A percentile compares a stretch with the other conserved stretches of the same genome.
These are phyloP conservation scores for Horisme vitalbata DNA, from an alignment of 2,888 invertebrate genomes.

Conservation along the genomic window DNA sequence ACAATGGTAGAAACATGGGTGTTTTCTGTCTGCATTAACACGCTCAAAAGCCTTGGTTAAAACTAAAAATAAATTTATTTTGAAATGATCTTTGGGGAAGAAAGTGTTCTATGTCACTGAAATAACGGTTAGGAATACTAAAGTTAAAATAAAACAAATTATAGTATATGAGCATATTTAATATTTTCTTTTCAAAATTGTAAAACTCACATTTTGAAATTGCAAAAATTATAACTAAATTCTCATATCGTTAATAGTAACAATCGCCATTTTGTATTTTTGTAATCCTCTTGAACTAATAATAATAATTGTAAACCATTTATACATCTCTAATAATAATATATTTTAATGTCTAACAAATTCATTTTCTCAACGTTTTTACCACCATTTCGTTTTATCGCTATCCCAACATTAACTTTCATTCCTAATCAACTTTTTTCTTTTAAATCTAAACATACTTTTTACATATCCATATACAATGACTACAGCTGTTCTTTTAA, in stretches of 20 bases:
- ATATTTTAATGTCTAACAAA: slow-evolving; percentile 82
- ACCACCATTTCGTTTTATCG: slow-evolving; percentile 67
- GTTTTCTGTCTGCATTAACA: too few relatives aligned
- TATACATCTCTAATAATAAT: slow-evolving; percentile 82
- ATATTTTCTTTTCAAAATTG: slow-evolving; percentile 83
- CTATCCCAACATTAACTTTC: slow-evolving; percentile 75
- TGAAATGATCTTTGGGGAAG: too few relatives aligned
- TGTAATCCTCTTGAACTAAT: slow-evolving; percentile 77
- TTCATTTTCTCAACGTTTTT: slow-evolving; percentile 77
- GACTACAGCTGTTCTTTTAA: slow-evolving; percentile 58
- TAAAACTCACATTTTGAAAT: slow-evolving; percentile 83
- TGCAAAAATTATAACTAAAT: slow-evolving; percentile 82
- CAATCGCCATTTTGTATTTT: slow-evolving; percentile 78
- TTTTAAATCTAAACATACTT: slow-evolving; percentile 76
- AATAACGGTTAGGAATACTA: slow-evolving; percentile 3
- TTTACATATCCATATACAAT: slow-evolving; percentile 75
- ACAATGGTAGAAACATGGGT: too few relatives aligned
- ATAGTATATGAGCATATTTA: slow-evolving; percentile 82
- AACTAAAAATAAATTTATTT: too few relatives aligned
- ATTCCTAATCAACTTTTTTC: slow-evolving; percentile 74
- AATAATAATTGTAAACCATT: slow-evolving; percentile 81
- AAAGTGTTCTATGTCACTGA: too few relatives aligned
- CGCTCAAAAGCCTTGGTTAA: too few relatives aligned
- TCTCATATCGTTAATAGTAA: slow-evolving; percentile 82
- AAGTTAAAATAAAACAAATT: slow-evolving; percentile 52